Evolutionary conservation across 2,113 vertebrate genomes (phyloP), one percentile per base, ranked within the genome.

Genomic region (Maccullochella peelii): DNA sequence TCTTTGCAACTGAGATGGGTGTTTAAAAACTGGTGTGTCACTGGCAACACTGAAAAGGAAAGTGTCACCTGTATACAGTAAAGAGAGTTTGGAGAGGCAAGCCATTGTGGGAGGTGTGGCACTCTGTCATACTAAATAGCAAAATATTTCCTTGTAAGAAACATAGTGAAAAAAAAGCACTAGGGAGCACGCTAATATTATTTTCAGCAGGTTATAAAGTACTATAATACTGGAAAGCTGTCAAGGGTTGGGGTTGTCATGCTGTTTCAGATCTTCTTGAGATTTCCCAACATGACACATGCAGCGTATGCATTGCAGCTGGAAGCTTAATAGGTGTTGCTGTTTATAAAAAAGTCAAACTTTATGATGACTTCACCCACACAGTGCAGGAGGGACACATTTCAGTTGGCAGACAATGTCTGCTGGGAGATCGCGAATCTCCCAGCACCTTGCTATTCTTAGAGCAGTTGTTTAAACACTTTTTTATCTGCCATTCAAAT

Each of bases 401-500:
- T 74, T 10, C 1, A 0, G 33, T 18, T 55, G 27, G 52, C 67
- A 55, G 38, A 40, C 70, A 21, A 74, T 2, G 8, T 1, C 11
- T 44, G n/a, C n/a, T n/a, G n/a, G n/a, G n/a, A n/a, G 65, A 82
- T 78, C 67, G 38, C 0, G 36, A n/a, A 5, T 75, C 59, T 73
- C 27, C 6, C 15, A 3, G 61, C 27, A 9, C 50, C 21, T 44
- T 20, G 8, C 30, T 82, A 77, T 77, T 88, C 82, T 73, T 55
- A 71, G 70, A 54, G 27, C 0, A 2, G 40, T 25, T 65, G 10
- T 83, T 70, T 16, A 65, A 73, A 59, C 1, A 1, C 1, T 65
- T 49, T 40, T 54, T 72, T 55, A 68, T 54, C 78, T 75, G 52
- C 42, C 66, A 82, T 77, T 85, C 67, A 87, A 55, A 72, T 25